Percentiles rank a stretch among this genome's conserved stretches.
These are phyloP conservation scores for Heteromormyrus szaboi DNA, from an alignment of 2,797 vertebrate species.

Conservation along the genomic window DNA sequence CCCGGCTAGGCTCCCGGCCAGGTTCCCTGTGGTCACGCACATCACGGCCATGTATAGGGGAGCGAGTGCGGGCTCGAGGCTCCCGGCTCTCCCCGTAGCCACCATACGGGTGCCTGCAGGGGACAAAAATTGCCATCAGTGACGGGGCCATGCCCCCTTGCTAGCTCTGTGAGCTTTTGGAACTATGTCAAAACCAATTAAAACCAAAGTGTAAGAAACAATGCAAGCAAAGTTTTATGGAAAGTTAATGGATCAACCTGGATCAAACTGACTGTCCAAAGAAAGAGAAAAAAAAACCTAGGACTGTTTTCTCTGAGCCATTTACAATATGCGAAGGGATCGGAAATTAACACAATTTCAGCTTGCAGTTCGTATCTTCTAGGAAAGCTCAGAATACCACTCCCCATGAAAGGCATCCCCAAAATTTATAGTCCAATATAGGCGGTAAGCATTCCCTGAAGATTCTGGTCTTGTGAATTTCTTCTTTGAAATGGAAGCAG, in stretches of 20 bases:
- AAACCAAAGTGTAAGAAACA: not conserved
- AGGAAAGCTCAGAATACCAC: not conserved
- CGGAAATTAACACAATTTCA: not conserved
- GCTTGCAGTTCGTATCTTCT: not conserved
- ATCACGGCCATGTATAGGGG: slow-evolving; percentile 61
- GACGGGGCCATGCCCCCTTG: not conserved
- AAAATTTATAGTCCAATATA: slow-evolving; percentile 9
- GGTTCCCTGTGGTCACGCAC: slow-evolving; percentile 62
- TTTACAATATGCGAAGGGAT: not conserved
- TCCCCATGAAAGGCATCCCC: not conserved
- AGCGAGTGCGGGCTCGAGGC: slow-evolving; percentile 58
- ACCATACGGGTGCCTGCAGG: slow-evolving; percentile 48
- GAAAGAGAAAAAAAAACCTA: not conserved
- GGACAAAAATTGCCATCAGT: slow-evolving; percentile 21
- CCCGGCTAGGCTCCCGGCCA: slow-evolving; percentile 48
- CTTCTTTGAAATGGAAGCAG: not conserved
- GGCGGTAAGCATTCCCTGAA: not conserved
- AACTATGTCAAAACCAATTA: not conserved
- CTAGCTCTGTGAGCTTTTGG: not conserved
- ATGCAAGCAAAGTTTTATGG: not conserved
- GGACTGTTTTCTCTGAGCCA: not conserved
- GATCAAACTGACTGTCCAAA: not conserved
- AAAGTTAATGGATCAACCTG: not conserved
- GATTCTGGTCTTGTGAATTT: not conserved
- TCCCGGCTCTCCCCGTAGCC: slow-evolving; percentile 60